phyloP scores from a whole-genome alignment of 2,797 vertebrate genomes.

The Nannoperca australis region DNA sequence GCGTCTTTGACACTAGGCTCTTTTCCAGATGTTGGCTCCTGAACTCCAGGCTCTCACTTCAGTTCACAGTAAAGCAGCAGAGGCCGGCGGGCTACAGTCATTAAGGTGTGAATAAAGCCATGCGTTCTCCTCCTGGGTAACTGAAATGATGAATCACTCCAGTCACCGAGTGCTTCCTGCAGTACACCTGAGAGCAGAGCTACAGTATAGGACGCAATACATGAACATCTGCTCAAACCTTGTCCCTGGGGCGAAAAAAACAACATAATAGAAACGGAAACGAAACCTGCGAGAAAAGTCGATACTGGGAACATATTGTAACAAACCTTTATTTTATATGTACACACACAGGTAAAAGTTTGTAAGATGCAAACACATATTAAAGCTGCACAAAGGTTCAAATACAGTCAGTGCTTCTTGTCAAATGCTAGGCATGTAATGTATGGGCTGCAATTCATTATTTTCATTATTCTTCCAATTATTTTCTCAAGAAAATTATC shows the following conservation, averaged over 20 bases:
- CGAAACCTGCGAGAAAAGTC: background rate
- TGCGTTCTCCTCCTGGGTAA: constrained; percentile 31
- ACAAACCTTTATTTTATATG: background rate
- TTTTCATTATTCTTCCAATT: background rate
- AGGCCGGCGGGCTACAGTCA: constrained; percentile 2
- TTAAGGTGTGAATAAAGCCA: constrained; percentile 52
- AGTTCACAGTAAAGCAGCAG: constrained; percentile 20
- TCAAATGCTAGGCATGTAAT: background rate
- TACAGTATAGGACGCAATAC: background rate
- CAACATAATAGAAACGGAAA: background rate
- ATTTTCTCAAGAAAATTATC: background rate
- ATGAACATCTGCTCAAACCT: constrained; percentile 42
- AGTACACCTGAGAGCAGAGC: constrained; percentile 50
- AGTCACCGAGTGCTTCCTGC: constrained; percentile 48
- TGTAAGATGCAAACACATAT: background rate
- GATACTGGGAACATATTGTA: background rate
- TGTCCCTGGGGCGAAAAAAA: background rate
- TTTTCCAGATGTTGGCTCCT: constrained; percentile 70
- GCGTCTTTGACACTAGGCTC: constrained; percentile 41
- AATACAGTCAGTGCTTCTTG: background rate
- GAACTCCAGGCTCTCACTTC: constrained; percentile 14
- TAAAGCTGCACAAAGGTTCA: background rate
- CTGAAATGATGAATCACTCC: constrained; percentile 75
- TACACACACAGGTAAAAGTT: background rate
- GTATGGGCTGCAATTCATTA: background rate